Percentiles rank a stretch among this genome's conserved stretches.
phyloP scores from a whole-genome alignment of 64 coral and sea anemone genomes.

The Dendrophyllia cribrosa region DNA sequence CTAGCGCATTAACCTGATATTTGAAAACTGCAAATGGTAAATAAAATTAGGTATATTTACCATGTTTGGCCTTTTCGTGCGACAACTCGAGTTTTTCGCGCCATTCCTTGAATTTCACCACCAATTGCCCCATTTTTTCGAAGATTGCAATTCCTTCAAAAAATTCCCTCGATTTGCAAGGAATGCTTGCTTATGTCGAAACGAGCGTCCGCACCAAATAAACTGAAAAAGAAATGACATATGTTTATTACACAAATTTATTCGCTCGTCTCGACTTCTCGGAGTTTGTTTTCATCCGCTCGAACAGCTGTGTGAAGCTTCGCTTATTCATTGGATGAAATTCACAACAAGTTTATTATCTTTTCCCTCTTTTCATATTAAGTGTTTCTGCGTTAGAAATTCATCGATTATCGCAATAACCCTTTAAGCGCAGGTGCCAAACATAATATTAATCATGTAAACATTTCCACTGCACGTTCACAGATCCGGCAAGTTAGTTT shows the following conservation, averaged over 20 bases:
- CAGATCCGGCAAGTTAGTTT: not conserved
- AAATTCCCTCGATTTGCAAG: not conserved
- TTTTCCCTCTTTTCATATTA: not conserved
- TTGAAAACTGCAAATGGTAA: not conserved
- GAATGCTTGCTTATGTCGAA: not conserved
- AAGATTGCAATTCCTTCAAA: not conserved
- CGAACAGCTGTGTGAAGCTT: not conserved
- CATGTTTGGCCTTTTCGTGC: conserved; percentile 37
- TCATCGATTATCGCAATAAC: not conserved
- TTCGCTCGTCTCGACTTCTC: conserved; percentile 3
- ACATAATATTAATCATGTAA: no score
- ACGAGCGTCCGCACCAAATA: not conserved
- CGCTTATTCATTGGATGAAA: conserved; percentile 35
- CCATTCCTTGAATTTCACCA: conserved; percentile 33
- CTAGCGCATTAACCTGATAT: not conserved
- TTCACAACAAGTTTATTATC: conserved; percentile 33
- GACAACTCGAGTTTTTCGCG: conserved; percentile 43
- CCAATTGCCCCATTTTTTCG: conserved; percentile 33
- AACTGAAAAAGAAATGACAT: not conserved
- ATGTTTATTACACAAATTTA: conserved; percentile 32
- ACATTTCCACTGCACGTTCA: no score
- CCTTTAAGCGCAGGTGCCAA: not conserved
- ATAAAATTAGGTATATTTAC: conserved; percentile 37
- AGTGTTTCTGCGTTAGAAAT: not conserved
- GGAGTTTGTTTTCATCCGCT: not conserved